Evolutionary conservation across 2,888 invertebrate species (phyloP).

Genomic region (Monochamus alternatus): DNA sequence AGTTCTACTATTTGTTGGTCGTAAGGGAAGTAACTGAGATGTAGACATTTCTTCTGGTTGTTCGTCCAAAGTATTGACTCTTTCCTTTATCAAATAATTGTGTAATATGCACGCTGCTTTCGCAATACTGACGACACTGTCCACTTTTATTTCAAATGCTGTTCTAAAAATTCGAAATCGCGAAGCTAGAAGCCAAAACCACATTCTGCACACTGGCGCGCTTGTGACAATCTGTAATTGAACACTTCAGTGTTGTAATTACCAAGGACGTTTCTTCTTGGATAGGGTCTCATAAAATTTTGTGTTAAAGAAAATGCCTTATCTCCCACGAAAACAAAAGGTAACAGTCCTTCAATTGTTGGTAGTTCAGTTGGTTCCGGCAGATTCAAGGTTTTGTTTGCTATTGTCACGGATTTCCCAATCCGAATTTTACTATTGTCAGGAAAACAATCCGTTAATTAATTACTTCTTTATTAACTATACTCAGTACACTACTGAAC

Average conservation of each 20-base stretch:
- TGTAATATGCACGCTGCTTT: constrained; percentile 50
- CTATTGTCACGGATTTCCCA: too few species aligned
- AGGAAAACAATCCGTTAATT: too few species aligned
- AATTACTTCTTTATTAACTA: too few species aligned
- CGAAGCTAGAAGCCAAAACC: constrained; percentile 2
- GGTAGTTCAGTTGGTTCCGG: constrained; percentile 22
- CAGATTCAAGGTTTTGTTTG: constrained; percentile 6
- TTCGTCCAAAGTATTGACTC: neutral
- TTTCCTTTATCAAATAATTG: constrained; percentile 46
- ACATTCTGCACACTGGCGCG: neutral
- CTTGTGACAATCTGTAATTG: constrained; percentile 13
- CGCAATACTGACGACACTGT: constrained; percentile 42
- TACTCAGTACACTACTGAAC: too few species aligned
- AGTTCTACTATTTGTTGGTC: constrained; percentile 18
- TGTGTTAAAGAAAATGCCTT: neutral
- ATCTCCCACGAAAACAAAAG: constrained; percentile 14
- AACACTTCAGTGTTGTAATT: neutral
- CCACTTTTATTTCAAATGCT: constrained; percentile 48
- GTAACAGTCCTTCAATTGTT: neutral
- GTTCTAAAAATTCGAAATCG: neutral
- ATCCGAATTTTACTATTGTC: too few species aligned
- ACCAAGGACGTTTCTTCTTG: neutral
- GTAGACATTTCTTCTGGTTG: constrained; percentile 21
- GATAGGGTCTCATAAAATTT: constrained; percentile 15
- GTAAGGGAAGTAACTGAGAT: constrained; percentile 32